These are phyloP conservation scores for Pelodiscus sinensis DNA, from an alignment of 2,113 vertebrate genomes.

Conservation along the genomic window DNA sequence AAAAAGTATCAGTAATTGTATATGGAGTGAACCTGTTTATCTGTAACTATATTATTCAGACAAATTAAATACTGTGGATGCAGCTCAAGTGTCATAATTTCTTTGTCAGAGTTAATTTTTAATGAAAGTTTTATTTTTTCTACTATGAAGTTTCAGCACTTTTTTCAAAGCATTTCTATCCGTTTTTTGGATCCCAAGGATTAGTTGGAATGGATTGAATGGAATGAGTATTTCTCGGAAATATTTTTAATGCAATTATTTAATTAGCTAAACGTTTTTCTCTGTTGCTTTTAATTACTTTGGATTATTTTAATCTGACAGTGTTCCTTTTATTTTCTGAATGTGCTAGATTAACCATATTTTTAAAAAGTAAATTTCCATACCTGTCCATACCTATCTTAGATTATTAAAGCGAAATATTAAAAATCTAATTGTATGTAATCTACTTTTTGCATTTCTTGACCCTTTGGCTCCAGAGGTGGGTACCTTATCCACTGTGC, in stretches of 20 bases:
- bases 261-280: too few relatives aligned
- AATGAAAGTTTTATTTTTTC: not conserved
- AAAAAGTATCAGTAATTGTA: slow-evolving; percentile 96
- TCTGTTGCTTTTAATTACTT: not conserved
- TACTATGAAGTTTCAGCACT: not conserved
- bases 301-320: not conserved
- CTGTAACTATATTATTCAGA: slow-evolving; percentile 96
- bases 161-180: not conserved
- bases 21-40: slow-evolving; percentile 96
- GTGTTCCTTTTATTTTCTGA: not conserved
- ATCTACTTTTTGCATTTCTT: not conserved
- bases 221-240: rapidly evolving
- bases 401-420: not conserved
- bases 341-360: not conserved
- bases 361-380: not conserved
- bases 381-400: not conserved
- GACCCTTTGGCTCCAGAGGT: too few relatives aligned
- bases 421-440: not conserved
- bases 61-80: slow-evolving; percentile 95
- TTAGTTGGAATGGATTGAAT: too few relatives aligned
- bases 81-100: slow-evolving; percentile 69
- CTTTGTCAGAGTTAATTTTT: slow-evolving; percentile 49
- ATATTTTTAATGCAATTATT: not conserved
- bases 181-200: not conserved
- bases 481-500: too few relatives aligned